Evolutionary conservation across 53 echinoderm and acorn worm genomes (phyloP).

Genomic region (Echinometra lucunter): DNA sequence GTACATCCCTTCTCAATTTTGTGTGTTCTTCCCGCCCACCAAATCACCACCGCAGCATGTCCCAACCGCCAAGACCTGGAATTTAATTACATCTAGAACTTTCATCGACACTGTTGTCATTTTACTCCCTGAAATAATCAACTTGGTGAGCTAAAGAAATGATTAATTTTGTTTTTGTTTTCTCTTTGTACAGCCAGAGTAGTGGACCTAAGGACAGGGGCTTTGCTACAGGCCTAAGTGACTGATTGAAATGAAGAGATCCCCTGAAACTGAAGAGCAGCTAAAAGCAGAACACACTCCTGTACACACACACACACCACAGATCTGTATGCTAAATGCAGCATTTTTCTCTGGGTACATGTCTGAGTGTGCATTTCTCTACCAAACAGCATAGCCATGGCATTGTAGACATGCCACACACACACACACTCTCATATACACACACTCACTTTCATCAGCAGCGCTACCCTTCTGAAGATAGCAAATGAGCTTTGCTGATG

Average conservation of each 20-base stretch:
- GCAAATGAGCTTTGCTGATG: conserved; percentile 70
- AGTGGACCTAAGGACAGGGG: neutral
- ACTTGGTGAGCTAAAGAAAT: conserved; percentile 16
- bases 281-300: conserved; percentile 26
- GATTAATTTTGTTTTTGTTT: conserved; percentile 21
- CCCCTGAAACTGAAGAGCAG: conserved; percentile 21
- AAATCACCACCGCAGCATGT: conserved; percentile 8
- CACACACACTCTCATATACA: conserved; percentile 22
- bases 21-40: conserved; percentile 26
- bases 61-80: neutral
- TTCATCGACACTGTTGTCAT: conserved; percentile 54
- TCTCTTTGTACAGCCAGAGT: conserved; percentile 22
- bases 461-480: conserved; percentile 42
- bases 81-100: conserved; percentile 60
- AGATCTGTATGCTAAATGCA: neutral
- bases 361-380: conserved; percentile 27
- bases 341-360: neutral
- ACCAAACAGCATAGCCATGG: neutral
- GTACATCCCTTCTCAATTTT: neutral
- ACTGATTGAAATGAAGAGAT: conserved; percentile 63
- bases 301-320: neutral
- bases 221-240: conserved; percentile 50
- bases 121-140: conserved; percentile 47
- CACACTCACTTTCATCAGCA: conserved; percentile 33
- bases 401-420: neutral